Base-by-base conservation (phyloP, 2,797 vertebrate genomes). In the Clarias laeviceps region DNA sequence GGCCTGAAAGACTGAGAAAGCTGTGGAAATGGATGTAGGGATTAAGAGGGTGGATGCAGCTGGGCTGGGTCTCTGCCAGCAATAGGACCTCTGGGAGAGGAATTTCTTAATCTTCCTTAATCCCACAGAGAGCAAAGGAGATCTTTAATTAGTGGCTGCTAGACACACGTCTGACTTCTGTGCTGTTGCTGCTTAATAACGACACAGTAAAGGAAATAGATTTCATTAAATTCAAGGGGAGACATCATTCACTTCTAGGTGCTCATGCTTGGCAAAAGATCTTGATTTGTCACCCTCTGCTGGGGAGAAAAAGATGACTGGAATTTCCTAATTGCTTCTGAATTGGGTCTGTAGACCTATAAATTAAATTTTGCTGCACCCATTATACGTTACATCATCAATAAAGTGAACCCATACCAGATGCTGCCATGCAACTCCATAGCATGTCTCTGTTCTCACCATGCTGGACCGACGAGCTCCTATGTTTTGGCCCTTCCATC, bases 121-220 rank as follows among this genome's bases (percentile, higher is more conserved):
- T 90, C 70, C 87, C 82, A 76, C 83, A 88, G 86, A 83, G 87
- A 88, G 87, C 86, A n/a, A 90, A 90, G 88, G 45, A 89, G 88
- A 89, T 91, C 90, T 93, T 91, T 93, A 93, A 95, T 94, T 93
- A 93, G 18, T 57, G 79, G 29, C 37, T 85, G 64, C 50, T 40
- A 72, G 76, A 82, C 77, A 79, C 65, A 57, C 80, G 91, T 89
- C 91, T 89, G 22, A 80, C 66, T 73, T 15, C 66, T 62, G 65
- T 70, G 29, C 74, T 64, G 65, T 62, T 79, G 56, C 66, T 34
- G 37, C 50, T 56, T 83, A 62, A 79, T 70, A 40, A 79, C 20
- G 5, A 27, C 20, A 90, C 89, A 89, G 57, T 11, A 76, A 24
- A 76, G 8, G 6, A 74, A 37, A 66, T 57, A 37, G 40, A n/a